A percentile compares a stretch with the other conserved stretches of the same genome.
Evolutionary conservation across 2,888 invertebrate genomes (phyloP).

Genomic region (Rutpela maculata): DNA sequence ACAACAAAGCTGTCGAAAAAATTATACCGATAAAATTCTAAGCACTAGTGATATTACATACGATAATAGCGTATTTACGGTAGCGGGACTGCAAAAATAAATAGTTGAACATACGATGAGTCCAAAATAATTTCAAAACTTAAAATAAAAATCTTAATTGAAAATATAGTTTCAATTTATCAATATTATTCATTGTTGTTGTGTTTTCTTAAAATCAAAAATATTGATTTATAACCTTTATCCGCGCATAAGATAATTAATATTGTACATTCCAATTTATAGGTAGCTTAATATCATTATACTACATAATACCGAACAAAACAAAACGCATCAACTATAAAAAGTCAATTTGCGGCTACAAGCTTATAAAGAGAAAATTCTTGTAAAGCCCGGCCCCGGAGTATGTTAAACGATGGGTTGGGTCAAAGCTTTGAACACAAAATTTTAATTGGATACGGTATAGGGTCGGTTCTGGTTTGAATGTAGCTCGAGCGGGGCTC

Average conservation of each 20-base stretch:
- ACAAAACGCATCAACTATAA: slow-evolving; percentile 58
- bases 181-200: too few species aligned
- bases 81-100: too few species aligned
- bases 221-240: too few species aligned
- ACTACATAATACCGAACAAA: slow-evolving; percentile 48
- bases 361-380: slow-evolving; percentile 55
- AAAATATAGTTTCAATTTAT: too few species aligned
- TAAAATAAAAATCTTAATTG: too few species aligned
- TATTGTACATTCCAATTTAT: slow-evolving; percentile 54
- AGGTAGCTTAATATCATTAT: slow-evolving; percentile 57
- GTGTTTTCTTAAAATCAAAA: too few species aligned
- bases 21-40: too few species aligned
- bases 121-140: too few species aligned
- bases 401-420: slow-evolving; percentile 64
- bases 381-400: slow-evolving; percentile 51
- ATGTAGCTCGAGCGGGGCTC: slow-evolving; percentile 43
- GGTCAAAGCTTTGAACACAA: slow-evolving; percentile 62
- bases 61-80: too few species aligned
- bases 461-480: slow-evolving; percentile 49
- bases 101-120: too few species aligned
- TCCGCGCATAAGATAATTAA: slow-evolving; percentile 46
- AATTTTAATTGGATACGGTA: slow-evolving; percentile 65
- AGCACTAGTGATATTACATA: too few species aligned
- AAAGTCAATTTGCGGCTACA: slow-evolving; percentile 62
- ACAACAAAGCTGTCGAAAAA: too few species aligned